Evolutionary conservation across 2,888 invertebrate genomes (phyloP).

Genomic region (Mimachlamys varia): DNA sequence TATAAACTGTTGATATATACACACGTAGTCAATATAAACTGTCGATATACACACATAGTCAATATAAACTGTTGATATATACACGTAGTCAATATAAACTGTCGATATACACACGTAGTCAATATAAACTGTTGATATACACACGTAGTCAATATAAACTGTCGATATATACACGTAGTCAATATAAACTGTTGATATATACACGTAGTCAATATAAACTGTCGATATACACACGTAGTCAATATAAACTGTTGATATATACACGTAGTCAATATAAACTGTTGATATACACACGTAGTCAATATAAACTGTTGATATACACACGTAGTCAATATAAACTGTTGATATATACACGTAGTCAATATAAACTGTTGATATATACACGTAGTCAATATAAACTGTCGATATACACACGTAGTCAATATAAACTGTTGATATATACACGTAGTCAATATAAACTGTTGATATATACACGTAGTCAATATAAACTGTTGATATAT

Average conservation of each 20-base stretch:
- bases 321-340: not conserved
- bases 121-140: conserved; percentile 21
- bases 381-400: not conserved
- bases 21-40: not conserved
- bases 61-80: conserved; percentile 1
- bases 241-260: not conserved
- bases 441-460: not conserved
- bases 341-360: not conserved
- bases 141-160: not conserved
- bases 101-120: not conserved
- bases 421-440: not conserved
- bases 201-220: not conserved
- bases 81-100: not conserved
- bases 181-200: not conserved
- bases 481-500: not conserved
- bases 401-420: not conserved
- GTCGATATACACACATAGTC: not conserved
- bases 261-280: not conserved
- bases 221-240: not conserved
- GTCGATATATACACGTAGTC: not conserved
- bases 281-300: not conserved
- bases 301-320: conserved; percentile 5
- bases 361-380: not conserved
- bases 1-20: conserved; percentile 1
- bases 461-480: not conserved